Evolutionary conservation across 2,113 vertebrate genomes (phyloP).

Genomic region (Microtus pennsylvanicus): DNA sequence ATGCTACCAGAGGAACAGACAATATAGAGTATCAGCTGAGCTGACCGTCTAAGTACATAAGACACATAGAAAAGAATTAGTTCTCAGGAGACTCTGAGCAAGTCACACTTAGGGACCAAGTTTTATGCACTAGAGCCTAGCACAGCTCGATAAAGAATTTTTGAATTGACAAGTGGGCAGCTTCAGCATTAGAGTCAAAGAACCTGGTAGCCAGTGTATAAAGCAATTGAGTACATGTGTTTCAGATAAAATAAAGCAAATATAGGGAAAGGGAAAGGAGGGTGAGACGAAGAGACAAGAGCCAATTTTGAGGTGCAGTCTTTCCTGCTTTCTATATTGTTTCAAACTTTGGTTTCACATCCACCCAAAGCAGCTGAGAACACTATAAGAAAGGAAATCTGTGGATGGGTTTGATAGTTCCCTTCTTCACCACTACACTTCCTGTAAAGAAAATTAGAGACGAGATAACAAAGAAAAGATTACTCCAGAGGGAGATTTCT

Average conservation of each 20-base stretch:
- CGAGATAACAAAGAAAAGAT: constrained; percentile 26
- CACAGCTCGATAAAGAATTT: background rate
- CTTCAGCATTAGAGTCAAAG: background rate
- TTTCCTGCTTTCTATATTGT: background rate
- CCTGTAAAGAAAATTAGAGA: background rate
- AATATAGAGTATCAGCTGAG: background rate
- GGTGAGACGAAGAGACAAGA: background rate
- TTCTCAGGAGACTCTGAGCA: constrained; percentile 33
- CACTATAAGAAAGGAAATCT: constrained; percentile 4
- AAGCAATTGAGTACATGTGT: background rate
- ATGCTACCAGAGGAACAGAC: background rate
- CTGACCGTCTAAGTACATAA: constrained; percentile 22
- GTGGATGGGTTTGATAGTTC: background rate
- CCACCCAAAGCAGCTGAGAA: background rate
- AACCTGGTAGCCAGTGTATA: background rate
- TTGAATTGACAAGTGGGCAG: background rate
- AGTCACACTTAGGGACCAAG: background rate
- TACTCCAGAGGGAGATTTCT: constrained; percentile 32
- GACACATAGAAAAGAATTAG: constrained; percentile 42
- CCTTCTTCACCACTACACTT: background rate
- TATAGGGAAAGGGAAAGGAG: background rate
- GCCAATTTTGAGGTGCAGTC: background rate
- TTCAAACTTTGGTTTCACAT: background rate
- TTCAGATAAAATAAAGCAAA: background rate
- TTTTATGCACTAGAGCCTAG: background rate